These are phyloP conservation scores for Atlantisia rogersi DNA, from an alignment of 2,113 vertebrate genomes.

Conservation along the genomic window DNA sequence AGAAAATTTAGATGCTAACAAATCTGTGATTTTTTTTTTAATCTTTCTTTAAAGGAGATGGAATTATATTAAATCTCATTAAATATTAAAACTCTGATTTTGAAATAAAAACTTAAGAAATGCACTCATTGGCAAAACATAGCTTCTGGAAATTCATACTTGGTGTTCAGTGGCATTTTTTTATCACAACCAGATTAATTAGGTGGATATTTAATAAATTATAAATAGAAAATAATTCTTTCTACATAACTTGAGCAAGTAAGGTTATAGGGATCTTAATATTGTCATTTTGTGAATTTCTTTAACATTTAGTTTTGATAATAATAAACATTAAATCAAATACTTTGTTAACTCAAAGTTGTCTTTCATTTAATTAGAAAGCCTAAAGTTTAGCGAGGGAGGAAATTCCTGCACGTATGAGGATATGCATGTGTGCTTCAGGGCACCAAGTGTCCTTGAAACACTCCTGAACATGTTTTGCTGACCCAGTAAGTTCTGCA, in stretches of 20 bases:
- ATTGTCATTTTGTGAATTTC: neutral
- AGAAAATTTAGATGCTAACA: neutral
- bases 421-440: neutral
- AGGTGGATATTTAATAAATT: neutral
- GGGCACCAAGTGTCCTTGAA: constrained; percentile 3
- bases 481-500: neutral
- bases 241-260: neutral
- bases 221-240: neutral
- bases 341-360: neutral
- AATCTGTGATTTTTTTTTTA: neutral
- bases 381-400: neutral
- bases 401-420: neutral
- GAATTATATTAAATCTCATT: neutral
- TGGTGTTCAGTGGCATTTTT: neutral
- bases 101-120: neutral
- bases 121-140: neutral
- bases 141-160: neutral
- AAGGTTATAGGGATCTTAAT: neutral
- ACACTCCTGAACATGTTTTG: neutral
- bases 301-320: neutral
- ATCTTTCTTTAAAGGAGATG: neutral
- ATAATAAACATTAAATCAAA: neutral
- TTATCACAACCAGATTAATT: neutral
- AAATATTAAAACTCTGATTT: neutral
- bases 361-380: neutral